Conservation (phyloP, 1,140 invertebrate species). For the Delia radicum region DNA sequence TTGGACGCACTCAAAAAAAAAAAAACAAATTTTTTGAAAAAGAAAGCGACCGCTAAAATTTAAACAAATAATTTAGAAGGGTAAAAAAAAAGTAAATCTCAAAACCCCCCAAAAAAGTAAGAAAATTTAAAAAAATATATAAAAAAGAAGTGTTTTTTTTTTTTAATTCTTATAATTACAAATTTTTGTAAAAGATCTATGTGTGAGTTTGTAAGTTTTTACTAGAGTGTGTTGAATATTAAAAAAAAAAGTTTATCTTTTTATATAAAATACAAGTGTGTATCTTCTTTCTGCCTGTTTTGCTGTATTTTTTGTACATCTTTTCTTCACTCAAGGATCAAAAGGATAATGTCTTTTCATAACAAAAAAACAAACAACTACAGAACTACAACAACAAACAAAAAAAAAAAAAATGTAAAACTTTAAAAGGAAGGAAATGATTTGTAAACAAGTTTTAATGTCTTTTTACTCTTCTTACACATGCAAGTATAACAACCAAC, state of each 20-base stretch:
- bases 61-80: not conserved
- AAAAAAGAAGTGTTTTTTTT: too few species aligned
- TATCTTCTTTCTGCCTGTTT: not conserved
- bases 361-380: not conserved
- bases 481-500: not conserved
- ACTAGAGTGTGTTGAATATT: too few species aligned
- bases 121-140: not conserved
- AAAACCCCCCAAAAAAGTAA: not conserved
- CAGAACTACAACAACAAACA: not conserved
- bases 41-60: not conserved
- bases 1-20: not conserved
- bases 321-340: not conserved
- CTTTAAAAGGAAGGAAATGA: constrained; percentile 1
- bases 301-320: not conserved
- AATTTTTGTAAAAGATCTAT: not conserved
- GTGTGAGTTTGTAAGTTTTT: too few species aligned
- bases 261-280: not conserved
- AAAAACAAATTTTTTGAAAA: not conserved
- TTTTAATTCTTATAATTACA: too few species aligned
- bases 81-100: not conserved
- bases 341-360: not conserved
- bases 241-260: not conserved
- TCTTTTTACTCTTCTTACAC: not conserved
- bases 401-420: not conserved
- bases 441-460: constrained; percentile 2